Evolutionary conservation across 2,888 invertebrate genomes (phyloP).

Genomic region (Conops quadrifasciatus): DNA sequence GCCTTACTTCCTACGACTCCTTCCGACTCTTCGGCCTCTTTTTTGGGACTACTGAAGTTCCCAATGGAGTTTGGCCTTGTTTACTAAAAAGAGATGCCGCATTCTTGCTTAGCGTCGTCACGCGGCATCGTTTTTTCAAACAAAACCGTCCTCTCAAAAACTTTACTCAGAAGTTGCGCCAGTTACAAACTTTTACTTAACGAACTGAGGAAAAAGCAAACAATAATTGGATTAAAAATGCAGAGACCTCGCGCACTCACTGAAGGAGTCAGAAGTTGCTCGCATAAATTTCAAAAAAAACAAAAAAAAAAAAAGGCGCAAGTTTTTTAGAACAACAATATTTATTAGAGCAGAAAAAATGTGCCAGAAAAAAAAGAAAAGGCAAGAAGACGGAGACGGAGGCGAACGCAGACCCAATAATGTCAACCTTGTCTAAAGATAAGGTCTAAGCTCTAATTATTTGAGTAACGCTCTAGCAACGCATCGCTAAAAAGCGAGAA

Average conservation of each 20-base stretch:
- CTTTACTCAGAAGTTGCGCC: neutral
- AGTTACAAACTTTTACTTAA: neutral
- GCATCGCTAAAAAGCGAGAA: too few relatives aligned
- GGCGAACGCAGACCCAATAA: too few relatives aligned
- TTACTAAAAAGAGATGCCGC: too few relatives aligned
- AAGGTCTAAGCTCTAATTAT: too few relatives aligned
- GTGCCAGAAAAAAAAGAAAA: neutral
- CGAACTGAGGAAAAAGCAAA: neutral
- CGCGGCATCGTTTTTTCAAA: too few relatives aligned
- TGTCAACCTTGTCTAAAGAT: too few relatives aligned
- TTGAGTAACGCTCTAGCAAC: too few relatives aligned
- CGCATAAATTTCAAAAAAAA: neutral
- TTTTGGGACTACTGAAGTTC: neutral
- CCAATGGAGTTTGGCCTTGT: neutral
- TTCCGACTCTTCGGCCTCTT: neutral
- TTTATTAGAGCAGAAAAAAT: slow-evolving; percentile 1
- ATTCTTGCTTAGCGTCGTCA: too few relatives aligned
- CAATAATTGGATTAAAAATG: slow-evolving; percentile 9
- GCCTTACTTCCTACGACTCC: too few relatives aligned
- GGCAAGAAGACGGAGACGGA: neutral
- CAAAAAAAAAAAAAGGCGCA: neutral
- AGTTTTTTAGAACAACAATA: neutral
- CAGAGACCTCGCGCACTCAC: neutral
- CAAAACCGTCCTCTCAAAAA: neutral
- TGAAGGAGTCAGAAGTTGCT: neutral